phyloP scores from a whole-genome alignment of 2,113 vertebrate genomes.

The Chrysemys picta region DNA sequence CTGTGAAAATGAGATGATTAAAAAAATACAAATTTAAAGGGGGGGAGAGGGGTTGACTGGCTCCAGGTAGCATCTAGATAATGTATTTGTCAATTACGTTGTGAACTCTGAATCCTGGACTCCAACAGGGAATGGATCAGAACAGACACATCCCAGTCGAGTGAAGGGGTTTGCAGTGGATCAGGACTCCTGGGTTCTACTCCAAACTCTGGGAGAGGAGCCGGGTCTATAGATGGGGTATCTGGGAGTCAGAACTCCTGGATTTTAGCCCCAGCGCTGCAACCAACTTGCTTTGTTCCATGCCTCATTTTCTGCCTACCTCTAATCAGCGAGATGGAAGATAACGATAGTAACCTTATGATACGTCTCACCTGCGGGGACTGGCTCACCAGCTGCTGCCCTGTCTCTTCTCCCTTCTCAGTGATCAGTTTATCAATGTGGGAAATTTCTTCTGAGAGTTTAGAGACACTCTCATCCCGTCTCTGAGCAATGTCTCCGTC shows the following conservation, averaged over 20 bases:
- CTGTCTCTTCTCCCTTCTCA: not conserved
- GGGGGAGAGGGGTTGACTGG: not conserved
- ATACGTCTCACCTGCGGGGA: not conserved
- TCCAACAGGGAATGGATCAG: not conserved
- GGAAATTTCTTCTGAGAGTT: slow-evolving; percentile 4
- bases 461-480: slow-evolving; percentile 16
- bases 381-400: not conserved
- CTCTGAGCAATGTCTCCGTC: slow-evolving; percentile 22
- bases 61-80: not conserved
- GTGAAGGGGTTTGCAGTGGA: not conserved
- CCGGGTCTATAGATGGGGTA: not conserved
- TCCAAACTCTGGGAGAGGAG: not conserved
- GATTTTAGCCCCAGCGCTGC: not conserved
- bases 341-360: not conserved
- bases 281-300: not conserved
- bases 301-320: not conserved
- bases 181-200: not conserved
- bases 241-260: not conserved
- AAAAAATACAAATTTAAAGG: too few species aligned
- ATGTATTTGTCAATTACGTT: not conserved
- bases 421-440: slow-evolving; percentile 43
- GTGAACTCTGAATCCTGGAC: not conserved
- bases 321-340: not conserved
- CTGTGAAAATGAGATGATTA: not conserved
- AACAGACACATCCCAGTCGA: not conserved